Conservation (phyloP, 2,888 invertebrate genomes). For the Galeopsomyia nigrocyanea region DNA sequence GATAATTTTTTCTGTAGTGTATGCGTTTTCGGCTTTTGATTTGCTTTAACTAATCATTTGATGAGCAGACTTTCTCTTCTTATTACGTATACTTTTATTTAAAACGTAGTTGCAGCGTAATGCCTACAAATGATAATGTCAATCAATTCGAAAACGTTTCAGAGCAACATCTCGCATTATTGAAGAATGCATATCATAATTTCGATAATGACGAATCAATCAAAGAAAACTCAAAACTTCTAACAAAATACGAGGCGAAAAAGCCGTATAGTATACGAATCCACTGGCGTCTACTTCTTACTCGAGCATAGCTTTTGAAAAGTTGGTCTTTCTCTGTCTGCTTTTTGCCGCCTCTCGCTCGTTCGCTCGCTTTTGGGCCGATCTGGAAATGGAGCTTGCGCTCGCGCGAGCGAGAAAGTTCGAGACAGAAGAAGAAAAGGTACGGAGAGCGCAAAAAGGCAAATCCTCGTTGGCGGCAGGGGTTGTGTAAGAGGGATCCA, state of each 20-base stretch:
- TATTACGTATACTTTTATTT: no score
- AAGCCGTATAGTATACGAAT: conserved; percentile 14
- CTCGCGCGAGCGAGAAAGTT: neutral
- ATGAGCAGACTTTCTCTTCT: no score
- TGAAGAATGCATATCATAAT: no score
- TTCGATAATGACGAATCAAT: no score
- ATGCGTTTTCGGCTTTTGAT: no score
- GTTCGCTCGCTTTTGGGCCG: conserved; percentile 29
- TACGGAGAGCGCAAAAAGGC: conserved; percentile 46
- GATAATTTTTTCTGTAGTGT: no score
- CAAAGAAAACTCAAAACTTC: no score
- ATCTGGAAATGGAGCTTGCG: conserved; percentile 9
- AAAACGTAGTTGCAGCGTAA: no score
- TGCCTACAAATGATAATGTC: no score
- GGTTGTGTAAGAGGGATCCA: conserved; percentile 43
- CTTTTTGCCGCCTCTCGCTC: conserved; percentile 22
- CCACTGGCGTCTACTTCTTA: conserved; percentile 49
- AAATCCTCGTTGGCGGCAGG: conserved; percentile 8
- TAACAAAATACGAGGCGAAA: conserved; percentile 7
- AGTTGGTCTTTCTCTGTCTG: conserved; percentile 49
- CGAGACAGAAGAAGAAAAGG: conserved; percentile 40
- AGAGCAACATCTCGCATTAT: no score
- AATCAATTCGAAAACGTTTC: no score
- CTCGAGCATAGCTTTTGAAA: conserved; percentile 58
- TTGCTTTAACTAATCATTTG: no score